Conservation (phyloP, 2,113 vertebrate species). For the Chaenocephalus aceratus region DNA sequence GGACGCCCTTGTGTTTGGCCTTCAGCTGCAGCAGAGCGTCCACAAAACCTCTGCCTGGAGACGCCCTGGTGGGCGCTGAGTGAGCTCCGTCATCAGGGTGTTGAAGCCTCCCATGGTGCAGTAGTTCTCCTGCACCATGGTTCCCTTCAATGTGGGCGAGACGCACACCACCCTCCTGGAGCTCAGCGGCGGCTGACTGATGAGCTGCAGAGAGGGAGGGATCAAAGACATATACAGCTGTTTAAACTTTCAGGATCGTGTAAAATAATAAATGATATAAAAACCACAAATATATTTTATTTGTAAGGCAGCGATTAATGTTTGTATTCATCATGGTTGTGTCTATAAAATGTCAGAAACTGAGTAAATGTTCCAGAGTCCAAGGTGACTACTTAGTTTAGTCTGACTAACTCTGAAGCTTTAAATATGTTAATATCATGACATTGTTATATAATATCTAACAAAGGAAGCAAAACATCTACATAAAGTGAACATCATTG, state of each 20-base stretch:
- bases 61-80: conserved; percentile 59
- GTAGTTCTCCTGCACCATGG: conserved; percentile 66
- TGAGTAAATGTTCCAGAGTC: too few relatives aligned
- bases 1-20: conserved; percentile 49
- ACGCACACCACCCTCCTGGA: conserved; percentile 49
- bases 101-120: conserved; percentile 74
- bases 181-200: background rate
- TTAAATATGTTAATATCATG: too few relatives aligned
- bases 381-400: too few relatives aligned
- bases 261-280: background rate
- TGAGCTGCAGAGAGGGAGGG: background rate
- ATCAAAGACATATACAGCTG: background rate
- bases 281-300: background rate
- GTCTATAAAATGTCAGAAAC: background rate
- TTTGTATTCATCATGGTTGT: background rate
- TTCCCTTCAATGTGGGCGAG: conserved; percentile 58
- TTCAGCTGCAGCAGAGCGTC: conserved; percentile 67
- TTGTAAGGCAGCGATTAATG: background rate
- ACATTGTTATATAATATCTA: too few relatives aligned
- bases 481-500: background rate
- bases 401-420: too few relatives aligned
- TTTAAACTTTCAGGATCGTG: background rate
- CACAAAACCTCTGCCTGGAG: conserved; percentile 55
- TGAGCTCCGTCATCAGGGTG: conserved; percentile 72
- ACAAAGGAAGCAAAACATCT: background rate